Percentiles rank a stretch among this genome's conserved stretches.
Conservation (phyloP, 1,140 invertebrate species). For the Drosophila azteca region DNA sequence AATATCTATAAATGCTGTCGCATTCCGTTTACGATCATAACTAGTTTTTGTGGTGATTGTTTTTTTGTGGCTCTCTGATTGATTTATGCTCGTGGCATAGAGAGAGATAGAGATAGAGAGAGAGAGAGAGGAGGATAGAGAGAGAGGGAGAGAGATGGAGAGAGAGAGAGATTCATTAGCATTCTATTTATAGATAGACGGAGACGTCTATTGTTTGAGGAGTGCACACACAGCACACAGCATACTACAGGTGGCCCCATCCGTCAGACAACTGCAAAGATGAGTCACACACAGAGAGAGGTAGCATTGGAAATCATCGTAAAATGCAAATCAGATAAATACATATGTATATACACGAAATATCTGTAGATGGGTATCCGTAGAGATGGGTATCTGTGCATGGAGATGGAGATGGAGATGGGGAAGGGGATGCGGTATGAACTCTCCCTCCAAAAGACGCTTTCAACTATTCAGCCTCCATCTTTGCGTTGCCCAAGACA, state of each 20-base stretch:
- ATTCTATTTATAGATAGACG: slow-evolving; percentile 31
- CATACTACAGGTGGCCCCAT: too few relatives aligned
- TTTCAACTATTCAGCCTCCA: slow-evolving; percentile 34
- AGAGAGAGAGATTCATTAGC: slow-evolving; percentile 21
- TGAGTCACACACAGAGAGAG: slow-evolving; percentile 20
- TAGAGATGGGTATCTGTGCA: too few relatives aligned
- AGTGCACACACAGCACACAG: too few relatives aligned
- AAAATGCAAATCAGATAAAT: slow-evolving; percentile 22
- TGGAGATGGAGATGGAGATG: too few relatives aligned
- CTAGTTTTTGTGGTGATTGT: slow-evolving; percentile 24
- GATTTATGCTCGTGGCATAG: slow-evolving; percentile 30
- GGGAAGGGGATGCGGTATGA: too few relatives aligned
- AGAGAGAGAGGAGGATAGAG: neutral
- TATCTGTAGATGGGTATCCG: neutral
- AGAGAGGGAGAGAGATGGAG: neutral
- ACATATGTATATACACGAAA: too few relatives aligned
- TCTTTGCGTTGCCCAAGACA: slow-evolving; percentile 5
- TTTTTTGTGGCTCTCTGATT: slow-evolving; percentile 14
- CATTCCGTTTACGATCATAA: slow-evolving; percentile 32
- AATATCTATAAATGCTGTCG: slow-evolving; percentile 45
- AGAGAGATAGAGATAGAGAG: neutral
- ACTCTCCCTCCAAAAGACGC: slow-evolving; percentile 4
- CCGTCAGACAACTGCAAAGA: neutral
- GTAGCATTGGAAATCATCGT: slow-evolving; percentile 1
- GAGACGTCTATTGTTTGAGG: too few relatives aligned